phyloP scores from a whole-genome alignment of 2,888 invertebrate species.

The Barypeithes pellucidus region DNA sequence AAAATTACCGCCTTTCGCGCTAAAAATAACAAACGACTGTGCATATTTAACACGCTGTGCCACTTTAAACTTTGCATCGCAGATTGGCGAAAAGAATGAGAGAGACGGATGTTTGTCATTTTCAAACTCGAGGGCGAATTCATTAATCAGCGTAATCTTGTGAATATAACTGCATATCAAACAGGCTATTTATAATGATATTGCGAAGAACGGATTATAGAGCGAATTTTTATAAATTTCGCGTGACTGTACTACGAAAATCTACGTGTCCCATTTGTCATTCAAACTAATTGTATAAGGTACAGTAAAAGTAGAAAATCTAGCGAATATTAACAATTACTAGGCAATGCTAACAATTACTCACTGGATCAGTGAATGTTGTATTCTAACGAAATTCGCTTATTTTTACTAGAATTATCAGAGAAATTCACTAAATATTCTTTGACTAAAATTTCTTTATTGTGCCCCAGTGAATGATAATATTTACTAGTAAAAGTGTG shows the following conservation, averaged over 20 bases:
- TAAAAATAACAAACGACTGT: slow-evolving; percentile 52
- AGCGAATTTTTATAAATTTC: slow-evolving; percentile 22
- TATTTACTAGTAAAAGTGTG: too few species aligned
- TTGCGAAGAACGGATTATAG: slow-evolving; percentile 55
- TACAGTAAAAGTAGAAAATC: too few species aligned
- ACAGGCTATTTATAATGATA: slow-evolving; percentile 62
- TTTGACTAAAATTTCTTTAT: too few species aligned
- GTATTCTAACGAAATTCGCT: too few species aligned
- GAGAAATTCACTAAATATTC: too few species aligned
- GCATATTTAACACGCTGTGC: slow-evolving; percentile 49
- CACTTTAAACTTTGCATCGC: slow-evolving; percentile 50
- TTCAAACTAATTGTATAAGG: neutral
- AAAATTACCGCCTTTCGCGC: slow-evolving; percentile 44
- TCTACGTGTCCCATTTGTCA: neutral
- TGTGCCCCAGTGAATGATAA: too few species aligned
- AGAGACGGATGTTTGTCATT: slow-evolving; percentile 61
- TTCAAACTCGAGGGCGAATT: slow-evolving; percentile 55
- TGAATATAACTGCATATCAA: slow-evolving; percentile 63
- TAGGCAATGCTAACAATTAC: too few species aligned
- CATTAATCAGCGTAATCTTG: slow-evolving; percentile 61
- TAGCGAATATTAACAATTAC: too few species aligned
- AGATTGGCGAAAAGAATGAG: slow-evolving; percentile 47
- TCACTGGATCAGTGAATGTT: too few species aligned
- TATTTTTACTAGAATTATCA: too few species aligned
- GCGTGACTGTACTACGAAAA: neutral